Evolutionary conservation across 2,888 invertebrate species (phyloP).

Genomic region (Morpho achilles): DNA sequence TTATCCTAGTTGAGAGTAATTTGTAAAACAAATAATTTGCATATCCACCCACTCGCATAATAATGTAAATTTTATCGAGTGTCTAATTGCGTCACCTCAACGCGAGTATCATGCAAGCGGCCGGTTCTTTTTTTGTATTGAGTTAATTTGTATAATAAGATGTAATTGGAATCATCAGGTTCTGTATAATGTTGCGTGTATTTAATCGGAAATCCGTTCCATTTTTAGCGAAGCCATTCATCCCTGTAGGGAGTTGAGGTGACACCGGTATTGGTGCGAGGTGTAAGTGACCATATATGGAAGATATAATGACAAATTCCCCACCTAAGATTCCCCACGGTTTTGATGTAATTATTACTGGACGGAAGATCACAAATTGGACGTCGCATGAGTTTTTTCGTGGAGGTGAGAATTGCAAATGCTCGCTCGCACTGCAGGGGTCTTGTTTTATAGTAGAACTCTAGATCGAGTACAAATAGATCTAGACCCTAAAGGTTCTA

Average conservation of each 20-base stretch:
- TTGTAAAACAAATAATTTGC: slow-evolving; percentile 27
- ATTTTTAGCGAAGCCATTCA: slow-evolving; percentile 28
- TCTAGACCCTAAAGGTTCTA: too few relatives aligned
- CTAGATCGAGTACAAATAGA: too few relatives aligned
- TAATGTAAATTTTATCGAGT: slow-evolving; percentile 25
- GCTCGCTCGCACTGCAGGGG: background rate
- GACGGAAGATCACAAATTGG: slow-evolving; percentile 10
- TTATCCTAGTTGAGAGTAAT: slow-evolving; percentile 24
- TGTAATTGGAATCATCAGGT: slow-evolving; percentile 29
- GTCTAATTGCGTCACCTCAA: slow-evolving; percentile 22
- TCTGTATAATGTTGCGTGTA: slow-evolving; percentile 17
- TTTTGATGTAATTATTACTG: slow-evolving; percentile 31
- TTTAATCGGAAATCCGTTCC: slow-evolving; percentile 29
- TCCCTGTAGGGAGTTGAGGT: slow-evolving; percentile 29
- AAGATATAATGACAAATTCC: slow-evolving; percentile 32
- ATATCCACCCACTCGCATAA: slow-evolving; percentile 25
- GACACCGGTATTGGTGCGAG: slow-evolving; percentile 22
- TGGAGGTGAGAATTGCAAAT: slow-evolving; percentile 3
- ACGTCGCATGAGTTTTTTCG: slow-evolving; percentile 8
- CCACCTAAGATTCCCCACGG: slow-evolving; percentile 22
- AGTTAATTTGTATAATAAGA: slow-evolving; percentile 32
- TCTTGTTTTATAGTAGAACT: too few relatives aligned
- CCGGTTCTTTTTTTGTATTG: slow-evolving; percentile 21
- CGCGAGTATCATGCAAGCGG: slow-evolving; percentile 12
- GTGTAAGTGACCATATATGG: slow-evolving; percentile 28